A percentile compares a stretch with the other conserved stretches of the same genome.
Evolutionary conservation across 2,888 invertebrate species (phyloP).

Genomic region (Rhamnusium bicolor): DNA sequence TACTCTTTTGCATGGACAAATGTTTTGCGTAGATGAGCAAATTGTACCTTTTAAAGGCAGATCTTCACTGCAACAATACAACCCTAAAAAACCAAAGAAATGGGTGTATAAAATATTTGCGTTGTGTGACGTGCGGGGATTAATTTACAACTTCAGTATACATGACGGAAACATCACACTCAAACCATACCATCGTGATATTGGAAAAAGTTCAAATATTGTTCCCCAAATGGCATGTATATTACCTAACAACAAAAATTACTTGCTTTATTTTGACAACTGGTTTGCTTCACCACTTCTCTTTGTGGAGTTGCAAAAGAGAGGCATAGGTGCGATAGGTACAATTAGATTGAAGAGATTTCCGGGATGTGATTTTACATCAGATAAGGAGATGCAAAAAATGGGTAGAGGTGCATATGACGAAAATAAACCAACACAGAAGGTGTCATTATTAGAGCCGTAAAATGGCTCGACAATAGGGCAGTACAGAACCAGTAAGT

Average conservation of each 20-base stretch:
- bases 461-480: slow-evolving; percentile 65
- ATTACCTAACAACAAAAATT: background rate
- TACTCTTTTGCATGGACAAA: background rate
- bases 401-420: slow-evolving; percentile 50
- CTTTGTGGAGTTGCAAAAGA: background rate
- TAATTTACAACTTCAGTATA: background rate
- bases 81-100: background rate
- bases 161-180: no score
- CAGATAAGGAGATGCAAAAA: slow-evolving; percentile 36
- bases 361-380: background rate
- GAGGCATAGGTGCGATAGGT: background rate
- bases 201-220: background rate
- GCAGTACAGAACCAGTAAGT: background rate
- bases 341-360: background rate
- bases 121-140: background rate
- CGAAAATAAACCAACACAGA: slow-evolving; percentile 52
- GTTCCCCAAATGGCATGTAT: background rate
- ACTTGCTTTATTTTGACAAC: background rate
- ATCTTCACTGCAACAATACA: background rate
- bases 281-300: background rate
- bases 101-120: background rate
- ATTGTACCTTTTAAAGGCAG: background rate
- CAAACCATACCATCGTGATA: background rate
- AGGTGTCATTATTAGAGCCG: slow-evolving; percentile 48
- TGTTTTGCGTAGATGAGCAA: background rate